These are phyloP conservation scores for Parazoanthus swiftii DNA, from an alignment of 92 coral and sea anemone species.

Conservation along the genomic window DNA sequence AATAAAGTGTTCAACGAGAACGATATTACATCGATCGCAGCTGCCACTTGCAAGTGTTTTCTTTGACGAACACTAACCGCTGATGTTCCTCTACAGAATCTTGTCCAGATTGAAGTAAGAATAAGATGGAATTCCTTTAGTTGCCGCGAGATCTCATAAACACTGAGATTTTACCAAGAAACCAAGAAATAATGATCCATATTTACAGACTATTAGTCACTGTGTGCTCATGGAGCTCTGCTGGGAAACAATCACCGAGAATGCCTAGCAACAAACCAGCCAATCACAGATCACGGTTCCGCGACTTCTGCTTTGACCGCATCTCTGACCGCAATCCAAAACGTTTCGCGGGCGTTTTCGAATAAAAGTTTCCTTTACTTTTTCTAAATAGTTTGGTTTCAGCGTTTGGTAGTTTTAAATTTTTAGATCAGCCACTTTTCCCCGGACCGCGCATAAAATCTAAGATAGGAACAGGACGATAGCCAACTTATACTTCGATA, in stretches of 20 bases:
- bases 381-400: no score
- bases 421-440: no score
- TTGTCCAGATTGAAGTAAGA: background rate
- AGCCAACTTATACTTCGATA: no score
- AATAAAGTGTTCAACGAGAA: background rate
- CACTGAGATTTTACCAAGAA: slow-evolving; percentile 19
- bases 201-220: background rate
- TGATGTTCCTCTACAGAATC: background rate
- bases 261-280: slow-evolving; percentile 33
- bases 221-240: background rate
- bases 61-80: background rate
- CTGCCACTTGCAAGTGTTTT: background rate
- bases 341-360: no score
- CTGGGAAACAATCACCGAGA: slow-evolving; percentile 10
- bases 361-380: no score
- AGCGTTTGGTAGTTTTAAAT: no score
- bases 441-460: no score
- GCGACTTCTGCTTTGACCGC: background rate
- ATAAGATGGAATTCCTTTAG: background rate
- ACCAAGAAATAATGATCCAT: background rate
- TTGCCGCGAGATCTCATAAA: background rate
- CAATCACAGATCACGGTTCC: slow-evolving; percentile 32
- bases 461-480: no score
- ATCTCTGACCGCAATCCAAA: no score
- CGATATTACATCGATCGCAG: background rate